Evolutionary conservation across 2,888 invertebrate species (phyloP).

Genomic region (Callinectes sapidus): DNA sequence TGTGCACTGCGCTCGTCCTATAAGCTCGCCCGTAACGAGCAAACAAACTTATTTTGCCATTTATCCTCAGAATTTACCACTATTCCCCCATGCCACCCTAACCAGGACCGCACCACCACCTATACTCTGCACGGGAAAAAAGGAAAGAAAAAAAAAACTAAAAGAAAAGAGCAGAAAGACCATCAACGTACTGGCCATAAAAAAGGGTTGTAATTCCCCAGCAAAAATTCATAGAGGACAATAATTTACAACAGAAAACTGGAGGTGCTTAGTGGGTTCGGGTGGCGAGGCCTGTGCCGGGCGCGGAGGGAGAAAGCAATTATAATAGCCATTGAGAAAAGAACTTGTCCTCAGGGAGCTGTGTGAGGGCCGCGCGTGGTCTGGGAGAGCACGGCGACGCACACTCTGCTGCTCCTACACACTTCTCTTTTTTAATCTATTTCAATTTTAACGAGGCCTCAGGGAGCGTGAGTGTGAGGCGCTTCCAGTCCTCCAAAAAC

Average conservation of each 20-base stretch:
- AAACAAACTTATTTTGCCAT: constrained; percentile 32
- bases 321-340: constrained; percentile 60
- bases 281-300: constrained; percentile 37
- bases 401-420: constrained; percentile 30
- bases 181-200: constrained; percentile 47
- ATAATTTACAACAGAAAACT: constrained; percentile 54
- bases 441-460: constrained; percentile 38
- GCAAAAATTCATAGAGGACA: constrained; percentile 51
- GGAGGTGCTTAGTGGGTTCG: constrained; percentile 41
- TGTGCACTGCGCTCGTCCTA: neutral
- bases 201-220: constrained; percentile 45
- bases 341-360: constrained; percentile 55
- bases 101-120: neutral
- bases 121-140: neutral
- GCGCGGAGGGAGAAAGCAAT: constrained; percentile 60
- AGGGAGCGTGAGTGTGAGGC: neutral
- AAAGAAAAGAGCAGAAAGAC: constrained; percentile 15
- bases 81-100: neutral
- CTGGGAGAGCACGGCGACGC: constrained; percentile 32
- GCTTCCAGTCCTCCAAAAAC: constrained; percentile 21
- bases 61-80: constrained; percentile 18
- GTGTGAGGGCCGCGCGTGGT: constrained; percentile 27
- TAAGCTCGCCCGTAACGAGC: constrained; percentile 2
- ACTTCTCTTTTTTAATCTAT: constrained; percentile 33
- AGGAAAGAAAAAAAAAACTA: neutral